Evolutionary conservation across 2,113 vertebrate species (phyloP).

Genomic region (Azemiops feae): DNA sequence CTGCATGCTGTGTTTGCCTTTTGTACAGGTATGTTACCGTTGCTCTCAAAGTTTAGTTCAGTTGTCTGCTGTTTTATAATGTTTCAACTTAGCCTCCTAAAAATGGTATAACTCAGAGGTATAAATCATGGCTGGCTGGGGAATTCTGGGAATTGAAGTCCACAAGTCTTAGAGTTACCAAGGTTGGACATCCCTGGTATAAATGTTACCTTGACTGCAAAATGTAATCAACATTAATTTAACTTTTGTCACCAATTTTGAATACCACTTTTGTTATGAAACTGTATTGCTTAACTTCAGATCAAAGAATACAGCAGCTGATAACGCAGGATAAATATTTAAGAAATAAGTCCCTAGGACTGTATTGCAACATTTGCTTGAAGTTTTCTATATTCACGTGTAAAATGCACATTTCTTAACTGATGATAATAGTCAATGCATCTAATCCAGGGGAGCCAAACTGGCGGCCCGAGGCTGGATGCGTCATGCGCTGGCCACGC

Average conservation of each 20-base stretch:
- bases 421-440: neutral
- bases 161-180: neutral
- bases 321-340: neutral
- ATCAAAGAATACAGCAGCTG: neutral
- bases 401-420: neutral
- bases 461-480: too few species aligned
- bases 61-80: neutral
- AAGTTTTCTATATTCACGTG: neutral
- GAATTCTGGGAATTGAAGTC: neutral
- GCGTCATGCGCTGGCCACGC: too few species aligned
- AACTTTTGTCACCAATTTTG: neutral
- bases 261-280: neutral
- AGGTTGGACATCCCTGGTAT: neutral
- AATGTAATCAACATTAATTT: neutral
- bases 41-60: neutral
- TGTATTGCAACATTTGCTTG: neutral
- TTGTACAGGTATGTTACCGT: neutral
- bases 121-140: neutral
- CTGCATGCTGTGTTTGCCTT: neutral
- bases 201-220: neutral
- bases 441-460: too few species aligned
- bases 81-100: neutral
- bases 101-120: neutral
- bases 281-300: neutral
- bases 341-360: neutral